These are phyloP conservation scores for Dastarcus helophoroides DNA, from an alignment of 2,888 invertebrate genomes.

Conservation along the genomic window DNA sequence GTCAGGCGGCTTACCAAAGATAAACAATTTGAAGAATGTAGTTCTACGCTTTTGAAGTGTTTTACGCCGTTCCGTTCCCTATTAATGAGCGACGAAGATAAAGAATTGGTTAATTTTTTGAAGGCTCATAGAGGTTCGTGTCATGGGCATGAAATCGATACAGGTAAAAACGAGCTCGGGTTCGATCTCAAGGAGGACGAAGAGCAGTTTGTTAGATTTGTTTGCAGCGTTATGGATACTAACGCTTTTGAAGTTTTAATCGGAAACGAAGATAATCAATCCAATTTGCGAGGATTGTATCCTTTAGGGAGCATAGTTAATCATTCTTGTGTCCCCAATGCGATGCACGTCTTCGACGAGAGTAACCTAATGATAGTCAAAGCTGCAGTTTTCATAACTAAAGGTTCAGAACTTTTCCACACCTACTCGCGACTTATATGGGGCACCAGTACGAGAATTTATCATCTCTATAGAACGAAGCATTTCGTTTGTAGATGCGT, in stretches of 20 bases:
- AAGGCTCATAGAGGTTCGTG: conserved; percentile 43
- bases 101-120: conserved; percentile 41
- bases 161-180: conserved; percentile 39
- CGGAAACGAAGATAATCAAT: conserved; percentile 35
- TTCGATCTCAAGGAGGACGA: conserved; percentile 45
- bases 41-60: conserved; percentile 34
- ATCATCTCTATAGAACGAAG: conserved; percentile 52
- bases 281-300: conserved; percentile 48
- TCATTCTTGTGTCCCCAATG: conserved; percentile 58
- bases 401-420: conserved; percentile 52
- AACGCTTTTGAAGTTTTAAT: conserved; percentile 54
- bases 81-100: conserved; percentile 37
- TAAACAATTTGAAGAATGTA: conserved; percentile 27
- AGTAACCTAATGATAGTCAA: conserved; percentile 47
- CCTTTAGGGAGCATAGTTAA: conserved; percentile 57
- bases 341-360: conserved; percentile 48
- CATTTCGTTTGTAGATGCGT: conserved; percentile 54
- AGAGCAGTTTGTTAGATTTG: conserved; percentile 44
- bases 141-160: conserved; percentile 47
- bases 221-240: conserved; percentile 52
- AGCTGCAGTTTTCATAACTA: conserved; percentile 46
- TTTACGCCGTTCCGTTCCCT: conserved; percentile 39
- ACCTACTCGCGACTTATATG: conserved; percentile 56
- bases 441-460: conserved; percentile 53
- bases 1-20: conserved; percentile 3